Evolutionary conservation across 2,888 invertebrate genomes (phyloP), one percentile per base, ranked within the genome.

Genomic region (Troides oblongomaculatus): DNA sequence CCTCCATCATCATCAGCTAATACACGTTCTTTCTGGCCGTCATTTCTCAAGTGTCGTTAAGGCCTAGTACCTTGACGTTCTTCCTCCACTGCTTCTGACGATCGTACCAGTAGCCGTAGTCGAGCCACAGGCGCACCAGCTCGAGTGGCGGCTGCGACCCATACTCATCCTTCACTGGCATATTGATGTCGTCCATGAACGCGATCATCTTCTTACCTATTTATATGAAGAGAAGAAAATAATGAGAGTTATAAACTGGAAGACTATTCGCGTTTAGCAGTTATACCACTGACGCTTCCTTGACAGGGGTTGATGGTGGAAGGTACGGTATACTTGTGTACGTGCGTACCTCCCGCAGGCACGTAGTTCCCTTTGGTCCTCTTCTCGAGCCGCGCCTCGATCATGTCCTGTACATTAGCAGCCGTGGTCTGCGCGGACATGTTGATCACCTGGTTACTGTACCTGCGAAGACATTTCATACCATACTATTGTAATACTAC

Each of bases 161-260:
- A 81, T 97, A 98, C 18, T 94, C 94, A 80, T 98, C 98, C 75
- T 97, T 96, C 10, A 96, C 96, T 0, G 98, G 98, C 97, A 98
- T 97, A 89, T 98, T 98, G 78, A 98, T 95, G 84, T 98, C 98
- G 84, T 98, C 98, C 95, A 98, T 94, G 84, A 97, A 97, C 12
- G 96, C 94, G 70, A 98, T 94, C 94, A 98, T 95, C 74, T 93
- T 95, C 90, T 97, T 98, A 39, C 92, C 93, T 93, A 69, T 46
- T 46, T 12, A 2, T 46, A 12, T 46, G 14, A 17, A 14, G 14
- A 12, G 46, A 46, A 46, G 14, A 46, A 10, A 39, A 39, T 39
- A 39, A 0, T 43, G 43, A 8, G 8, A 1, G 8, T 12, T 10
- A 10, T 43, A 1, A 43, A 4, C 14, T 17, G 14, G 46, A 12